Evolutionary conservation across 2,888 invertebrate genomes (phyloP).

Genomic region (Rosalia funebris): DNA sequence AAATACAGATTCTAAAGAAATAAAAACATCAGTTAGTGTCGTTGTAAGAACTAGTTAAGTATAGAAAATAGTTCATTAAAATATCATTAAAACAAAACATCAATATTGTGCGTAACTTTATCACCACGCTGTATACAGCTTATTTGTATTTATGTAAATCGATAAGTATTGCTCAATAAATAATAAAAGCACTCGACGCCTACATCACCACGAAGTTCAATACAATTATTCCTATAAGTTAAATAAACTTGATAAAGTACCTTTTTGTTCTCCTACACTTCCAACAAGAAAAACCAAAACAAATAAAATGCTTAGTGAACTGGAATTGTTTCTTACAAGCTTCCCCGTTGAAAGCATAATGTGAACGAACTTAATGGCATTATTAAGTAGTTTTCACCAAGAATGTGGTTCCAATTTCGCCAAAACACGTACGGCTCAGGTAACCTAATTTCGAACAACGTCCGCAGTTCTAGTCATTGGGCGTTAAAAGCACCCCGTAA

Average conservation of each 20-base stretch:
- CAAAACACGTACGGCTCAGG: conserved; percentile 47
- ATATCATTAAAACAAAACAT: too few species aligned
- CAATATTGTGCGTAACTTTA: too few species aligned
- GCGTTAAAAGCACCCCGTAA: conserved; percentile 38
- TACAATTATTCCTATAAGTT: neutral
- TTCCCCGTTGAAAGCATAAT: conserved; percentile 27
- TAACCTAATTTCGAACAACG: conserved; percentile 50
- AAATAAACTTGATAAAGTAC: neutral
- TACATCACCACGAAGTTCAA: neutral
- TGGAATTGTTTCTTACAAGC: conserved; percentile 20
- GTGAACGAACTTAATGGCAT: conserved; percentile 30
- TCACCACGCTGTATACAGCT: too few species aligned
- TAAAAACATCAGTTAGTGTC: too few species aligned
- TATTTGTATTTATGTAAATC: too few species aligned
- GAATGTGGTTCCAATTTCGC: conserved; percentile 41
- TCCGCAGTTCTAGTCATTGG: conserved; percentile 41
- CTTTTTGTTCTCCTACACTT: neutral
- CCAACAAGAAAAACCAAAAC: conserved; percentile 2
- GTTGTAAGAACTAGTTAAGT: too few species aligned
- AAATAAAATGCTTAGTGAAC: conserved; percentile 16
- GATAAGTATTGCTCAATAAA: neutral
- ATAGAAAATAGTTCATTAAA: too few species aligned
- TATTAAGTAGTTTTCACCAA: conserved; percentile 32
- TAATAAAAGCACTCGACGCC: neutral
- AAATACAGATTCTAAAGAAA: too few species aligned